Evolutionary conservation across 2,113 vertebrate genomes (phyloP), one percentile per base, ranked within the genome.

Genomic region (Ameiurus melas): DNA sequence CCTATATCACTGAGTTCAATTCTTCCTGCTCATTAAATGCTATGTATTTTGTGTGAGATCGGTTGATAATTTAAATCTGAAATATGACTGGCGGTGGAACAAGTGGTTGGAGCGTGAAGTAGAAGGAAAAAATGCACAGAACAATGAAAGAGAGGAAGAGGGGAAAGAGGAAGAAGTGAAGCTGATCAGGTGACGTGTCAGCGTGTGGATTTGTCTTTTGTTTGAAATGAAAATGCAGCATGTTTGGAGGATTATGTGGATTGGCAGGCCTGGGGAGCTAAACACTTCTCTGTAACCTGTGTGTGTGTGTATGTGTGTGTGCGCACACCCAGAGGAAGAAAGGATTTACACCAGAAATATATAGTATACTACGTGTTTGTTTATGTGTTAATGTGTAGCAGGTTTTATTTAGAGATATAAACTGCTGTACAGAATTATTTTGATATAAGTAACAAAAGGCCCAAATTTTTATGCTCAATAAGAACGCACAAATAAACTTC

Each of bases 151-250:
- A 82, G 7, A 43, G 27, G 27, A 58, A 57, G 8, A 86, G 80
- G 84, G 85, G 30, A 71, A 83, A 87, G 85, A 57, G 88, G 81
- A 87, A 91, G 89, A 85, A 84, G 88, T 89, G 91, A 93, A 87
- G 92, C 92, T 90, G 93, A 93, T 92, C 93, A 90, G 93, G 92
- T 92, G 71, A 64, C 82, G 90, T 94, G 92, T 95, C 94, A 93
- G 94, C 89, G 92, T 91, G 91, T 90, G 89, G 92, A 92, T 94
- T 93, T 94, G 93, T 92, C 94, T 93, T 95, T 95, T 94, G 94
- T 95, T 95, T 95, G 94, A 95, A 95, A 95, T 95, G 94, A 95
- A 95, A 95, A 95, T 94, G 93, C 94, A 91, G 93, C 94, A 92
- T 94, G 95, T 95, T 94, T 95, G 94, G 94, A 91, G 95, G 94